Conservation (phyloP, 2,888 invertebrate species). For the Gasteruption jaculator region DNA sequence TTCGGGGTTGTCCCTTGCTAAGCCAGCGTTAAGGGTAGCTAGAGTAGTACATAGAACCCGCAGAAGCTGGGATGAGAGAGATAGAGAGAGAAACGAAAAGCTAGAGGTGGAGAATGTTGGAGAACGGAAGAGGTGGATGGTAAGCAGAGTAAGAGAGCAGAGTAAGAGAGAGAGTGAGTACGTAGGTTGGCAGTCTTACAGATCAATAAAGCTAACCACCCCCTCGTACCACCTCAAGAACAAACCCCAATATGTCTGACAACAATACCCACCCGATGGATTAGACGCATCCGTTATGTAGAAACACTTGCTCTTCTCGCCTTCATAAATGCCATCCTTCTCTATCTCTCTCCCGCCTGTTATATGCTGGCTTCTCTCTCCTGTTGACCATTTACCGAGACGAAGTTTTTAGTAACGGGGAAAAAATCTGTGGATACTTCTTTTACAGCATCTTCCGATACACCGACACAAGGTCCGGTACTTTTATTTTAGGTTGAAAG, state of each 20-base stretch:
- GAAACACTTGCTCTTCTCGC: too few species aligned
- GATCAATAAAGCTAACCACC: conserved; percentile 53
- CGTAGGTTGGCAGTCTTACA: conserved; percentile 51
- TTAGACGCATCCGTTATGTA: conserved; percentile 40
- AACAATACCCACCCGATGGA: conserved; percentile 45
- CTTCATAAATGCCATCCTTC: too few species aligned
- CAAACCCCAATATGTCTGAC: conserved; percentile 50
- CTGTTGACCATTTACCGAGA: too few species aligned
- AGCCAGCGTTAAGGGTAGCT: conserved; percentile 47
- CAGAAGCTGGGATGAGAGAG: conserved; percentile 30
- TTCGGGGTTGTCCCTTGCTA: conserved; percentile 41
- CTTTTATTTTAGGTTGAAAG: too few species aligned
- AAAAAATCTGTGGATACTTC: too few species aligned
- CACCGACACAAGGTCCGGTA: too few species aligned
- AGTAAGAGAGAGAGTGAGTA: conserved; percentile 35
- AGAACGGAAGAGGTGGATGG: conserved; percentile 25
- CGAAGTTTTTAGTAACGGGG: too few species aligned
- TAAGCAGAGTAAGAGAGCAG: conserved; percentile 24
- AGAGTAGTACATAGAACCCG: conserved; percentile 37
- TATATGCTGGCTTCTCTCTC: conserved; percentile 15
- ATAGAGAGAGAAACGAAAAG: conserved; percentile 27
- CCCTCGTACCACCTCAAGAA: conserved; percentile 47
- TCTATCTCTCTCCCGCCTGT: conserved; percentile 13
- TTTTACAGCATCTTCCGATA: too few species aligned
- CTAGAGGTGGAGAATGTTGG: conserved; percentile 28